Evolutionary conservation across 2,888 invertebrate genomes (phyloP), one percentile per base, ranked within the genome.

Genomic region (Lacanobia wlatinum): DNA sequence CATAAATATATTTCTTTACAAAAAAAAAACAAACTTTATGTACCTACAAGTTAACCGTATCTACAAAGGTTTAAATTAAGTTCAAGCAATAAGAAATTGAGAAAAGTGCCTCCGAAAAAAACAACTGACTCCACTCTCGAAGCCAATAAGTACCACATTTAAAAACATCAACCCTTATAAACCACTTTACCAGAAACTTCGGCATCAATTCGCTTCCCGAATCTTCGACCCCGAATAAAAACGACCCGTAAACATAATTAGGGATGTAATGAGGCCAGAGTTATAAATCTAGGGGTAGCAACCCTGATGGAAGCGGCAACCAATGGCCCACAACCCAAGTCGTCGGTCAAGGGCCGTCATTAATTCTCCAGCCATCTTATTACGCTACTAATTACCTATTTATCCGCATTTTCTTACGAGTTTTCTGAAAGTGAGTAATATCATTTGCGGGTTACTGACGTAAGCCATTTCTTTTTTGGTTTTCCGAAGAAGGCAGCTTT

Each of bases 201-300:
- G 73, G 76, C 73, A 73, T 78, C 70, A 78, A 74, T 82, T 82
- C 72, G 60, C 63, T 28, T 46, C 63, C 50, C 86, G 78, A 86
- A 87, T 85, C 83, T 87, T 87, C 83, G 84, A 86, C 81, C 80
- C 84, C 88, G 76, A 87, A 87, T 89, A 90, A 90, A 89, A 90
- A 88, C 84, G 87, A 69, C 83, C 88, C 87, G 90, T 92, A 90
- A 92, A 93, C 90, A 91, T 92, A 92, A 94, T 94, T 92, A 93
- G 87, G 84, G 86, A 88, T 88, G 90, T 93, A 94, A 94, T 92
- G 93, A 90, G 86, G 87, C 89, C 84, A 78, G 83, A 86, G 90
- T 89, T 91, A 92, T 94, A 93, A 94, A 94, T 94, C 91, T 90
- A 86, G 73, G 78, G 74, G 76, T 68, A 72, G 68, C 83, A 66